These are phyloP conservation scores for Zaprionus camerounensis DNA, from an alignment of 1,140 invertebrate species.

Conservation along the genomic window DNA sequence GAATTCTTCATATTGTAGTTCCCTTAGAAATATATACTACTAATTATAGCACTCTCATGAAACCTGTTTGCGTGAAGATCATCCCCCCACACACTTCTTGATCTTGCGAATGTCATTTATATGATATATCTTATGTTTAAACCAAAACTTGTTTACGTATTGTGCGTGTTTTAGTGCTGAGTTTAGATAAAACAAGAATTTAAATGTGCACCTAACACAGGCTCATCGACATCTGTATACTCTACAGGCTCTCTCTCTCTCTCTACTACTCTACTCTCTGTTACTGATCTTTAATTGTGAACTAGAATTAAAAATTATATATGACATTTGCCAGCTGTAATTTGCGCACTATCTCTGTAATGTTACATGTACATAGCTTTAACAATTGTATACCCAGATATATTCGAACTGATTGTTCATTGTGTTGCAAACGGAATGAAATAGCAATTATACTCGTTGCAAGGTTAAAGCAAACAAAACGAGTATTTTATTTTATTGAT, in stretches of 20 bases:
- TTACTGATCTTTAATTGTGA: too few relatives aligned
- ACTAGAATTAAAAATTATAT: neutral
- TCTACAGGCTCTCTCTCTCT: neutral
- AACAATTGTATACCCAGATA: neutral
- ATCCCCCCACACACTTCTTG: conserved; percentile 13
- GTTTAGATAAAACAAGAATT: conserved; percentile 35
- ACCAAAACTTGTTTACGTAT: conserved; percentile 32
- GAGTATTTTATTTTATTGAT: conserved; percentile 37
- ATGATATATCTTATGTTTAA: conserved; percentile 14
- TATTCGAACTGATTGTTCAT: neutral
- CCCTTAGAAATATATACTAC: neutral
- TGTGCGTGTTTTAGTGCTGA: conserved; percentile 16
- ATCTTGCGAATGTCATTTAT: conserved; percentile 30
- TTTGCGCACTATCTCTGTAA: neutral
- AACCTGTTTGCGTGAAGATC: conserved; percentile 14
- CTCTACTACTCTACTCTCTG: neutral
- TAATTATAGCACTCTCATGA: neutral
- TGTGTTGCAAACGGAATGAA: conserved; percentile 21
- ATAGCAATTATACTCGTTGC: conserved; percentile 41
- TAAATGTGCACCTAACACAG: too few relatives aligned
- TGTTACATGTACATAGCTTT: neutral
- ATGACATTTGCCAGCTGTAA: neutral
- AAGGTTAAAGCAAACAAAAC: conserved; percentile 44
- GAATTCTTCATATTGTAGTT: neutral
- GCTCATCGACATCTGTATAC: conserved; percentile 5